phyloP scores from a whole-genome alignment of 2,113 vertebrate genomes.

The Oplegnathus fasciatus region DNA sequence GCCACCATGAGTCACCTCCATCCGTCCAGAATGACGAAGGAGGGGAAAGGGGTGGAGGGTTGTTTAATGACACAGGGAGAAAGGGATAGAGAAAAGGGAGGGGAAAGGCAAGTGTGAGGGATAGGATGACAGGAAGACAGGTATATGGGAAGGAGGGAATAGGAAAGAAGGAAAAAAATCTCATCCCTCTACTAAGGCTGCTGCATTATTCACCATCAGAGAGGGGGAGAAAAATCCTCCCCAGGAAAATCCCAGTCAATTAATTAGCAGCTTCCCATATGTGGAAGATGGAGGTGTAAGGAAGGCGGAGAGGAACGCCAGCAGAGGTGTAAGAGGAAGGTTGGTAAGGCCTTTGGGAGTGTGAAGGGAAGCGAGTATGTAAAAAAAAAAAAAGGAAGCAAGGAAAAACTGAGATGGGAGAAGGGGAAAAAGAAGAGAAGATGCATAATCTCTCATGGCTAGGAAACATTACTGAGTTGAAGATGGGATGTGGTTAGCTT shows the following conservation, averaged over 20 bases:
- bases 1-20: constrained; percentile 55
- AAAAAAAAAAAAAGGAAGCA: neutral
- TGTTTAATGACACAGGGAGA: constrained; percentile 17
- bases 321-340: constrained; percentile 20
- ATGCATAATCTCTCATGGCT: neutral
- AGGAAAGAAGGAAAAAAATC: neutral
- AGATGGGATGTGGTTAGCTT: no score
- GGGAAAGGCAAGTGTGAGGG: neutral
- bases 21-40: no score
- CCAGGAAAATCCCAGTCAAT: constrained; percentile 54
- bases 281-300: constrained; percentile 6
- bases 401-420: neutral
- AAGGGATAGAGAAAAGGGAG: neutral
- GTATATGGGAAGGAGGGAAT: neutral
- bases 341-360: constrained; percentile 1
- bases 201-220: constrained; percentile 26
- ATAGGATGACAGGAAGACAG: neutral
- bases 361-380: neutral
- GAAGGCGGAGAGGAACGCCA: neutral
- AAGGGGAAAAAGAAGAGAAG: no score
- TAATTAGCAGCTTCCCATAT: constrained; percentile 63
- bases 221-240: constrained; percentile 1
- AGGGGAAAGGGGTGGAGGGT: neutral
- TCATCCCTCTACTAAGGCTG: constrained; percentile 16
- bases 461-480: neutral